Base-by-base conservation (phyloP, 35 echinoderm and acorn worm species). In the Stichopus chloronotus region DNA sequence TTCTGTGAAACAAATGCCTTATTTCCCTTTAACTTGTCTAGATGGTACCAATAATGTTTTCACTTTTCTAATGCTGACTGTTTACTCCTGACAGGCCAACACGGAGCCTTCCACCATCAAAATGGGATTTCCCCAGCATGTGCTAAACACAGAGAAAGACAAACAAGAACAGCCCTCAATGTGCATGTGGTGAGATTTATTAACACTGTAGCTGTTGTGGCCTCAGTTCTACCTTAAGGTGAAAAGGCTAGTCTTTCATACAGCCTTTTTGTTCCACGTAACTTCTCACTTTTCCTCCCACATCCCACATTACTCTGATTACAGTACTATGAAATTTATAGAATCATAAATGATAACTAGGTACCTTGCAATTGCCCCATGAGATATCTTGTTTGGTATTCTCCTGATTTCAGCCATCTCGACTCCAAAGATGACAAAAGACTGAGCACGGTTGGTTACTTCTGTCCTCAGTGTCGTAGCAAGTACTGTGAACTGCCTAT, bases 41-140 rank as follows among this genome's bases (percentile, higher is more conserved):
- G 30, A 43, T 43, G 30, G 30, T 43, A 43, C 30, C 30, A 43
- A 1, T 43, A 43, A 43, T 43, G 30, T 43, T 43, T 43, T 43
- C 1, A 0, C 30, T 43, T 24, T 6, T 1, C 22, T 74, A 74
- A 74, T 20, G 22, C 7, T 20, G 17, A 7, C 69, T 74, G 19
- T 24, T 61, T 24, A 20, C 69, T 74, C 19, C 0, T 21, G 53
- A 56, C 81, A 99, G 97, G 94, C 58, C 5, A 96, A 94, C 68
- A 96, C 97, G 63, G 97, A 99, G 63, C 95, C 97, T 56, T 96
- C 97, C 9, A 94, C 94, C 0, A 99, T 99, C 16, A 94, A 94
- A 92, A 99, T 99, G 97, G 97, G 97, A 16, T 98, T 98, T 94
- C 97, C 97, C 2, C 93, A 96, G 61, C 97, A 98, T 96, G 93